These are phyloP conservation scores for Synaphobranchus kaupii DNA, from an alignment of 2,797 vertebrate genomes.

Conservation along the genomic window DNA sequence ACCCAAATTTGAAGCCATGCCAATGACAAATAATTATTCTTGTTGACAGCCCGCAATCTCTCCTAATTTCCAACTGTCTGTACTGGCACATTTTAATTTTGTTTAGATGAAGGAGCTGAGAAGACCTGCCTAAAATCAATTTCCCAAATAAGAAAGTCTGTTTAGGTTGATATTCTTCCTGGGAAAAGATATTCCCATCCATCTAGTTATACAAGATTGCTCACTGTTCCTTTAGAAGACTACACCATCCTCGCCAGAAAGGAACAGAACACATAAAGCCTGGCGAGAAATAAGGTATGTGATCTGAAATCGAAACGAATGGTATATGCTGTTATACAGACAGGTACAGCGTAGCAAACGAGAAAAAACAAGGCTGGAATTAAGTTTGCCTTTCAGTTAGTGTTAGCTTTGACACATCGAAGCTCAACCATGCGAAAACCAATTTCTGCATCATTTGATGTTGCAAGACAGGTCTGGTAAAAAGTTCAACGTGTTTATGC, in stretches of 20 bases:
- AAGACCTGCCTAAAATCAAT: conserved; percentile 52
- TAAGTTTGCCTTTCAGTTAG: conserved; percentile 1
- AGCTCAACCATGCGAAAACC: background rate
- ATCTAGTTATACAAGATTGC: conserved; percentile 40
- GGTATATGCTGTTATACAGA: background rate
- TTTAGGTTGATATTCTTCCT: conserved; percentile 30
- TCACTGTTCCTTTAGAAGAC: conserved; percentile 10
- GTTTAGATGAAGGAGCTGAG: conserved; percentile 48
- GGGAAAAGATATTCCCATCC: conserved; percentile 41
- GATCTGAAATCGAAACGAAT: background rate
- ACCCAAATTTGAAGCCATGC: conserved; percentile 41
- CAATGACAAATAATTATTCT: conserved; percentile 51
- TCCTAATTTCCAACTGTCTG: conserved; percentile 49
- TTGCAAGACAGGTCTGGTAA: background rate
- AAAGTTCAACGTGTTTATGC: no score
- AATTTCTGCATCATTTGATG: background rate
- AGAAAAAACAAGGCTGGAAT: background rate
- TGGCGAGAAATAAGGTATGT: background rate
- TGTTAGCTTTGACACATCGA: background rate
- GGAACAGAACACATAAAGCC: background rate
- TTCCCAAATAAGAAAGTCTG: conserved; percentile 51
- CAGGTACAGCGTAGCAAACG: background rate
- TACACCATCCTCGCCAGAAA: background rate
- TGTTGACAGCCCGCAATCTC: conserved; percentile 51
- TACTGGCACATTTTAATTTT: conserved; percentile 55